phyloP scores from a whole-genome alignment of 2,113 vertebrate genomes.

The Heloderma charlesbogerti region DNA sequence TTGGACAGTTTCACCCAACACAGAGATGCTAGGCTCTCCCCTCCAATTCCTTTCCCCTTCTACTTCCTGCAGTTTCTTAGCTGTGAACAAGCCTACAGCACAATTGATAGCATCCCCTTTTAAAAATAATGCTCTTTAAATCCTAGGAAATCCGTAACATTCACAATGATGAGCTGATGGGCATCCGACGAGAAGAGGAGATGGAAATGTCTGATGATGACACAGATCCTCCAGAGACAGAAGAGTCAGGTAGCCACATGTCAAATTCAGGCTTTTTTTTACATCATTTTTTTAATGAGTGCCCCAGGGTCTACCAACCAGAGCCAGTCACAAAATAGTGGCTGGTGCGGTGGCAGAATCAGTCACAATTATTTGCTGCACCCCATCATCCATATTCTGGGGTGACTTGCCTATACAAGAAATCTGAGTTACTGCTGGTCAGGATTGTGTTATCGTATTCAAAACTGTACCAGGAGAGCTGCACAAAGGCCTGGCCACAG shows the following conservation, averaged over 20 bases:
- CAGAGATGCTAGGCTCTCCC: not conserved
- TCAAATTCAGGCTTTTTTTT: not conserved
- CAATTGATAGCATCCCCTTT: not conserved
- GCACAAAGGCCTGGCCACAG: not conserved
- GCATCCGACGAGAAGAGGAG: constrained; percentile 94
- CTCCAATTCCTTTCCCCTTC: constrained; percentile 22
- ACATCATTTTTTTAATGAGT: not conserved
- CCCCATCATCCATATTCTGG: not conserved
- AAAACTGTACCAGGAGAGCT: not conserved
- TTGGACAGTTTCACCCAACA: not conserved
- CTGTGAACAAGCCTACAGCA: not conserved
- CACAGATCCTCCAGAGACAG: constrained; percentile 85
- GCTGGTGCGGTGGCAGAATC: no score
- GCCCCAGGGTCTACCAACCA: not conserved
- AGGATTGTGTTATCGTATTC: not conserved
- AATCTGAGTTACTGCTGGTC: not conserved
- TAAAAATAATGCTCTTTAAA: constrained; percentile 55
- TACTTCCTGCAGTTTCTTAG: constrained; percentile 6
- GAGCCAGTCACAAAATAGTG: not conserved
- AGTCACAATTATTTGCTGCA: not conserved
- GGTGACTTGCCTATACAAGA: not conserved
- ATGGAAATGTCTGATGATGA: constrained; percentile 99
- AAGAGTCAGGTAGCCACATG: constrained; percentile 86
- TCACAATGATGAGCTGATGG: constrained; percentile 97
- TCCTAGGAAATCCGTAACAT: constrained; percentile 95